Conservation (phyloP, 2,888 invertebrate genomes). For the Brachynemurus nebulosus region DNA sequence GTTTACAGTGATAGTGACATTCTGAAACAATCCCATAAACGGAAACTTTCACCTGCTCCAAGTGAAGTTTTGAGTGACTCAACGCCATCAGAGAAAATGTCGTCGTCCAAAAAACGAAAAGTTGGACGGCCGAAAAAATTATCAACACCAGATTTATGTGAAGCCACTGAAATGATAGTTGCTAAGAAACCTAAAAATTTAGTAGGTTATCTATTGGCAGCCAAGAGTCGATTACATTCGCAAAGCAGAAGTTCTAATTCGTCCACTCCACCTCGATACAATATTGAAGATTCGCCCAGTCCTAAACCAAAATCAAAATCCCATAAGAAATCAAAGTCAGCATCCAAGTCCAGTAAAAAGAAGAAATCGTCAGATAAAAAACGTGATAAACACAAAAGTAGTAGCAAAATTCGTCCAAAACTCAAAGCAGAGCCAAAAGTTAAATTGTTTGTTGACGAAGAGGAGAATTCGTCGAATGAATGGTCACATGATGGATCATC, state of each 20-base stretch:
- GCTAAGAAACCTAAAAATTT: constrained; percentile 64
- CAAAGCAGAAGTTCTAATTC: constrained; percentile 35
- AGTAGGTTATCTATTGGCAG: constrained; percentile 48
- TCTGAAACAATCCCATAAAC: constrained; percentile 7
- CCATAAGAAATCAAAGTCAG: constrained; percentile 23
- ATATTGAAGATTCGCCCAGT: constrained; percentile 25
- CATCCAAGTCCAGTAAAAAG: constrained; percentile 24
- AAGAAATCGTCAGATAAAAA: constrained; percentile 10
- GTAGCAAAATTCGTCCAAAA: constrained; percentile 55
- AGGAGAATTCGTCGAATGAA: constrained; percentile 24
- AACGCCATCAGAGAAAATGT: constrained; percentile 22
- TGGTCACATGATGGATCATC: constrained; percentile 2
- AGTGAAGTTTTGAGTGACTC: constrained; percentile 22
- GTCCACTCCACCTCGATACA: constrained; percentile 37
- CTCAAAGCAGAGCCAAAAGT: constrained; percentile 56
- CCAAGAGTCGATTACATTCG: constrained; percentile 45
- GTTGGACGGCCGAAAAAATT: constrained; percentile 69
- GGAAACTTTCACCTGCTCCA: constrained; percentile 15
- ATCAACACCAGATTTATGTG: constrained; percentile 37
- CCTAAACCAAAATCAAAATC: constrained; percentile 22
- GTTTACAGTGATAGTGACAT: constrained; percentile 8
- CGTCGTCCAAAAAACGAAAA: constrained; percentile 61
- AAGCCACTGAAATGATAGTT: constrained; percentile 65
- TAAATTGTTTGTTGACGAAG: constrained; percentile 43
- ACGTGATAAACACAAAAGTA: constrained; percentile 18